Evolutionary conservation across 2,888 invertebrate genomes (phyloP).

Genomic region (Maniola hyperantus): DNA sequence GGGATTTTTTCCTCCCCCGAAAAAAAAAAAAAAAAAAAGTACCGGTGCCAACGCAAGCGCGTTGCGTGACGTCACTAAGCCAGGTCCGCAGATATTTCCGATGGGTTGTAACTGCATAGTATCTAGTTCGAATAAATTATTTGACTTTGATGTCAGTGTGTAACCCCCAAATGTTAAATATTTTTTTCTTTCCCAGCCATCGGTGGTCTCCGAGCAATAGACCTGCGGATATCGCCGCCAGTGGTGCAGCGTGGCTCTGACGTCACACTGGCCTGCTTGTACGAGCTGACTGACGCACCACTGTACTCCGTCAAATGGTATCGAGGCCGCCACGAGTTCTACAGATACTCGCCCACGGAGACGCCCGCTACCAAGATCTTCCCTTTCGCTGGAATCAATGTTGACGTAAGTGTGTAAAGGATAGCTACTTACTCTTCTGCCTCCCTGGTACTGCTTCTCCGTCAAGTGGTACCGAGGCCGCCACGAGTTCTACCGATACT

Average conservation of each 20-base stretch:
- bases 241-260: constrained; percentile 84
- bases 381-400: constrained; percentile 85
- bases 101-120: too few relatives aligned
- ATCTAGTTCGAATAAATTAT: too few relatives aligned
- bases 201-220: constrained; percentile 79
- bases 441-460: constrained; percentile 80
- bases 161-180: not conserved
- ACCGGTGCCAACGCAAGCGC: too few relatives aligned
- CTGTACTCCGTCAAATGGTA: constrained; percentile 88
- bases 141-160: too few relatives aligned
- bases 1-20: too few relatives aligned
- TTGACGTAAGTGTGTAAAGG: constrained; percentile 75
- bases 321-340: constrained; percentile 86
- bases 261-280: constrained; percentile 83
- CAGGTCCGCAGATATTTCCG: too few relatives aligned
- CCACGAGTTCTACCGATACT: constrained; percentile 84
- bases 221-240: constrained; percentile 83
- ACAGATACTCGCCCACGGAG: constrained; percentile 85
- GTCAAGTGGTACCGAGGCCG: too few relatives aligned
- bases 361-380: constrained; percentile 85
- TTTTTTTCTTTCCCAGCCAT: constrained; percentile 51
- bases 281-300: constrained; percentile 85
- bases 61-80: too few relatives aligned
- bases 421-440: constrained; percentile 43
- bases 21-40: too few relatives aligned